These are phyloP conservation scores for Neofelis nebulosa DNA, from an alignment of 2,113 vertebrate genomes.

Conservation along the genomic window DNA sequence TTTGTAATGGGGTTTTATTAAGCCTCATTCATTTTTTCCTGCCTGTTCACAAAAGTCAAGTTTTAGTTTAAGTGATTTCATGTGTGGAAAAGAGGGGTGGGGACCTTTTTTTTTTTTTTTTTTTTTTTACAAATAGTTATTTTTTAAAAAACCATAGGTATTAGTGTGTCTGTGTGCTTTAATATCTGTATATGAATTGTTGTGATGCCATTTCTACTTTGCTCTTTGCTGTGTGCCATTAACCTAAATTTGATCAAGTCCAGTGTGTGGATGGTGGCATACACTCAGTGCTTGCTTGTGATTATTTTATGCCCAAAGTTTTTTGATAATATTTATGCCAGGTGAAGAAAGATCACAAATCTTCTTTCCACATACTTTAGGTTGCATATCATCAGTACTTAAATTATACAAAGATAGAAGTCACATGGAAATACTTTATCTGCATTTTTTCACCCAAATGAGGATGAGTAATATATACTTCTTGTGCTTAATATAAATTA, in stretches of 20 bases:
- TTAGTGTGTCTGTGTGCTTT: neutral
- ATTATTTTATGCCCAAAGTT: neutral
- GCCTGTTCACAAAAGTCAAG: neutral
- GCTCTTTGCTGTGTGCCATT: neutral
- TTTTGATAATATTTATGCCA: neutral
- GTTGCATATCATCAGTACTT: neutral
- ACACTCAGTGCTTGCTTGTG: neutral
- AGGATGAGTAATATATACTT: neutral
- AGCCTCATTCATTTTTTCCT: neutral
- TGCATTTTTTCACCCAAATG: neutral
- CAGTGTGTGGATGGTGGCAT: neutral
- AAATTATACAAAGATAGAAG: neutral
- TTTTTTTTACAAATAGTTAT: neutral
- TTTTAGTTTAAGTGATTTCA: conserved; percentile 5
- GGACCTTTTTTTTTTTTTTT: no score
- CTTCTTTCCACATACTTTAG: neutral
- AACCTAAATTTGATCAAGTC: neutral
- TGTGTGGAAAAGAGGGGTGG: neutral
- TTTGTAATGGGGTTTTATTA: neutral
- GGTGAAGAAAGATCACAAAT: neutral
- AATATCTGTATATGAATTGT: neutral
- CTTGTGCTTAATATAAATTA: neutral
- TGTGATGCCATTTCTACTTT: neutral
- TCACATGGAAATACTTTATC: neutral
- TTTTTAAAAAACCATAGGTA: neutral